phyloP scores from a whole-genome alignment of 2,797 vertebrate species.

The Gymnothorax reevesii region DNA sequence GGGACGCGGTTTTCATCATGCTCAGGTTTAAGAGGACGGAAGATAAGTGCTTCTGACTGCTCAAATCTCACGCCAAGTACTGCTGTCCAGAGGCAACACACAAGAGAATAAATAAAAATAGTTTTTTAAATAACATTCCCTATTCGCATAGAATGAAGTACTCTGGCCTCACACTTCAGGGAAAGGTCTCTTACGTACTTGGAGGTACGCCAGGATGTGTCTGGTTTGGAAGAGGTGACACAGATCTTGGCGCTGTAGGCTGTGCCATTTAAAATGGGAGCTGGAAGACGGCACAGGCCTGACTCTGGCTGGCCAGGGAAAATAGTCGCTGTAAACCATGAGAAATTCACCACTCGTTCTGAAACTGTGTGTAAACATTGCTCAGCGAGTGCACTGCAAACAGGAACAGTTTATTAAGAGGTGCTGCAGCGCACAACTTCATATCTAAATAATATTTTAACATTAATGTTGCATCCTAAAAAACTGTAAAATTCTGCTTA shows the following conservation, averaged over 20 bases:
- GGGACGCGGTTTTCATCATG: not conserved
- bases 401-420: not conserved
- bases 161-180: not conserved
- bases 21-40: not conserved
- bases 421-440: not conserved
- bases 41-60: conserved; percentile 9
- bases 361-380: not conserved
- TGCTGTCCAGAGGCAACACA: not conserved
- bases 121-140: not conserved
- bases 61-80: not conserved
- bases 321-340: not conserved
- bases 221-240: not conserved
- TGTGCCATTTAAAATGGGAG: not conserved
- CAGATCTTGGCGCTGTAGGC: not conserved
- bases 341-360: not conserved
- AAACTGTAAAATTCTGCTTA: not conserved
- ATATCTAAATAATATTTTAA: not conserved
- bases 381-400: not conserved
- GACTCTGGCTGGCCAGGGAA: not conserved
- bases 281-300: not conserved
- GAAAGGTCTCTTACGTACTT: not conserved
- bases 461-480: not conserved
- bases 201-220: not conserved
- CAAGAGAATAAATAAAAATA: not conserved
- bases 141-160: not conserved